A percentile compares a stretch with the other conserved stretches of the same genome.
Conservation (phyloP, 2,797 vertebrate genomes). For the Emys orbicularis region DNA sequence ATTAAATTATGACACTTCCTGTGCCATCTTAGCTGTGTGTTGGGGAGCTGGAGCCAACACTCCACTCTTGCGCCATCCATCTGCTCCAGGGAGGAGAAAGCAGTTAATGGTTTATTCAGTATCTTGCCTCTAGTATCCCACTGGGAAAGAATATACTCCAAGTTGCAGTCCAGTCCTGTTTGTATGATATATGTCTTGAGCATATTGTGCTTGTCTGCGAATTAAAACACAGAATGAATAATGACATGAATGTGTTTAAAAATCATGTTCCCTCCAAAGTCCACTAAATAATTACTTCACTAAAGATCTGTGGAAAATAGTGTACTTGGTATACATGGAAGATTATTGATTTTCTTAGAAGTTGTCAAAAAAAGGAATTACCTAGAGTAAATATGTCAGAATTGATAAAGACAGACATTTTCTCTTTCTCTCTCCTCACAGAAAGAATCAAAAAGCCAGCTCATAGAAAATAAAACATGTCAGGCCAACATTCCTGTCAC, state of each 20-base stretch:
- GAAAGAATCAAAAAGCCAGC: background rate
- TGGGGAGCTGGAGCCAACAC: background rate
- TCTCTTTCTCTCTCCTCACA: background rate
- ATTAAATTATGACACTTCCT: background rate
- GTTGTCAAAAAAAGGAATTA: fast-evolving
- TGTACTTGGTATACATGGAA: background rate
- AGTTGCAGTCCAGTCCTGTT: background rate
- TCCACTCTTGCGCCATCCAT: background rate
- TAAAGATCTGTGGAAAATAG: background rate
- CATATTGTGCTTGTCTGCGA: background rate
- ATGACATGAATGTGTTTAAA: background rate
- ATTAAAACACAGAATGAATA: background rate
- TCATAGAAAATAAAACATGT: background rate
- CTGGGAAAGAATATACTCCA: background rate
- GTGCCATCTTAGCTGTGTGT: background rate
- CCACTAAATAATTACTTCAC: background rate
- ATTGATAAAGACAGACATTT: background rate
- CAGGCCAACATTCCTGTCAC: background rate
- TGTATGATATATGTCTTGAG: background rate
- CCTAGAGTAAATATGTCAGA: background rate
- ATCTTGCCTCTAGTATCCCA: background rate
- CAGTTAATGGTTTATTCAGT: background rate
- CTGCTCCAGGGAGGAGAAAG: background rate
- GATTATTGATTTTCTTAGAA: background rate
- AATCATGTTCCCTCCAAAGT: background rate